phyloP scores from a whole-genome alignment of 2,113 vertebrate species.

The Oryzias melastigma region DNA sequence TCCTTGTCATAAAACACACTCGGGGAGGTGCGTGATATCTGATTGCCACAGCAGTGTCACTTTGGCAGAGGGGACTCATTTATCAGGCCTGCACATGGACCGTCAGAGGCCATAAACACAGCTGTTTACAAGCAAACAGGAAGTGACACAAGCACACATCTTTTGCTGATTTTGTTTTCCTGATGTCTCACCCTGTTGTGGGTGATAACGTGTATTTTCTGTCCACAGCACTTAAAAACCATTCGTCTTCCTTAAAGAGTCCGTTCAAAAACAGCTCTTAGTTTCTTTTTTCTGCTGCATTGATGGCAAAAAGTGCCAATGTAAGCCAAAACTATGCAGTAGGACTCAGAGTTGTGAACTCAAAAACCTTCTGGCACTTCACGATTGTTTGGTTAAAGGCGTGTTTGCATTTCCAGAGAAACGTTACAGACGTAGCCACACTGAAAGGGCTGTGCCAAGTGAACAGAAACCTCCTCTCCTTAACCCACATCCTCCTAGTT shows the following conservation, averaged over 20 bases:
- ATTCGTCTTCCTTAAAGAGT: conserved; percentile 28
- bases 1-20: conserved; percentile 55
- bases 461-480: conserved; percentile 40
- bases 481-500: conserved; percentile 46
- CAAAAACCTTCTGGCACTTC: conserved; percentile 30
- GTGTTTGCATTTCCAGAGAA: conserved; percentile 24
- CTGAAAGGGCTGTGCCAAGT: conserved; percentile 40
- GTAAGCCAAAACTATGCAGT: conserved; percentile 61
- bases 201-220: conserved; percentile 20
- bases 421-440: conserved; percentile 20
- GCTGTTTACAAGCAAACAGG: conserved; percentile 23
- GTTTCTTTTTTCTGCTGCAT: conserved; percentile 6
- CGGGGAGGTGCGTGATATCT: conserved; percentile 39
- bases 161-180: not conserved
- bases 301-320: conserved; percentile 53
- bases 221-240: conserved; percentile 3
- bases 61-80: conserved; percentile 52
- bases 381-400: not conserved
- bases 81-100: conserved; percentile 44
- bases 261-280: conserved; percentile 32
- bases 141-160: not conserved
- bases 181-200: conserved; percentile 2
- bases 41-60: conserved; percentile 64
- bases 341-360: conserved; percentile 4
- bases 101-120: conserved; percentile 43